Evolutionary conservation across 2,888 invertebrate species (phyloP).

Genomic region (Agrochola circellaris): DNA sequence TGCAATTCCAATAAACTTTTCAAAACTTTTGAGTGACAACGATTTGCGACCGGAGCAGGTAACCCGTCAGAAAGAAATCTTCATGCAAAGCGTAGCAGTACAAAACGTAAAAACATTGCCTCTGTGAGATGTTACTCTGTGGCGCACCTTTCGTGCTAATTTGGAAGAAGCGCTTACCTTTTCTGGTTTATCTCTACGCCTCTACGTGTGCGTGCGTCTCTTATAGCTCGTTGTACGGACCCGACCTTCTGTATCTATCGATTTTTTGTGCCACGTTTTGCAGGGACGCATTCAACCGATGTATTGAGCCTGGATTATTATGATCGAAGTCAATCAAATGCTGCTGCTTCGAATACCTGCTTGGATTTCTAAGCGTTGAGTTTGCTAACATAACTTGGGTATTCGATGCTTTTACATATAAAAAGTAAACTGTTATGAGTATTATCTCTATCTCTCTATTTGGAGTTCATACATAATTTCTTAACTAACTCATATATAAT

Average conservation of each 20-base stretch:
- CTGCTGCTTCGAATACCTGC: conserved; percentile 19
- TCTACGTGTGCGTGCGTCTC: background rate
- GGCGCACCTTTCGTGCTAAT: background rate
- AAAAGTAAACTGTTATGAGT: background rate
- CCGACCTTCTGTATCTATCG: conserved; percentile 4
- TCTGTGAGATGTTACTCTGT: background rate
- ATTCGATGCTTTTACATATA: background rate
- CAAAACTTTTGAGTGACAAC: background rate
- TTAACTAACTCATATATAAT: background rate
- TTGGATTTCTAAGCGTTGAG: background rate
- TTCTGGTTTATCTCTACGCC: background rate
- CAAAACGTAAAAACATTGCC: background rate
- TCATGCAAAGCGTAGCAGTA: background rate
- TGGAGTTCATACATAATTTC: background rate
- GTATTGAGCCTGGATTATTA: conserved; percentile 44
- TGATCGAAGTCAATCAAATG: conserved; percentile 29
- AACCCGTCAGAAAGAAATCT: too few relatives aligned
- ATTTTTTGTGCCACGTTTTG: background rate
- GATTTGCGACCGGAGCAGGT: background rate
- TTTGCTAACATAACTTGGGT: background rate
- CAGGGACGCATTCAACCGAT: conserved; percentile 20
- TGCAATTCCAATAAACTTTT: too few relatives aligned
- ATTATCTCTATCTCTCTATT: too few relatives aligned
- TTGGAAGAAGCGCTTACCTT: background rate
- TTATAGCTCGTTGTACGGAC: background rate